phyloP scores from a whole-genome alignment of 2,797 vertebrate species.

The Sebastes nivosus region DNA sequence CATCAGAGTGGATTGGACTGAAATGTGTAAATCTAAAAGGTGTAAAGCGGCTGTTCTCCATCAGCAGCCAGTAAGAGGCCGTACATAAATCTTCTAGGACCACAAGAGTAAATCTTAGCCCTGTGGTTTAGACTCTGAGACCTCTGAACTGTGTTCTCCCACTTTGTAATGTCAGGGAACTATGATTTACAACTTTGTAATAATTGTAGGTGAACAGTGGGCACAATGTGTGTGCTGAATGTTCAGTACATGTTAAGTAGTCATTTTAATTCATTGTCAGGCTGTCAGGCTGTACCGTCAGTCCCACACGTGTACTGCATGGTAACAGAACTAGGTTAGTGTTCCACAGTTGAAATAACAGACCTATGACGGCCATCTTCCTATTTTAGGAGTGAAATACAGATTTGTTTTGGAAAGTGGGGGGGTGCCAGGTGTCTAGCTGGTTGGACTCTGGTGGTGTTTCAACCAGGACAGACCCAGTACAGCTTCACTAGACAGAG shows the following conservation, averaged over 20 bases:
- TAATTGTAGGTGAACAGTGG: neutral
- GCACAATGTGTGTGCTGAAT: neutral
- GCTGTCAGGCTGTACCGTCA: neutral
- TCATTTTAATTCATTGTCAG: neutral
- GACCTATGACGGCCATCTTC: neutral
- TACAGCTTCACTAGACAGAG: neutral
- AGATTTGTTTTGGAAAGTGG: neutral
- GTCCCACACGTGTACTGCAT: neutral
- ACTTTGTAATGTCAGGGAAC: neutral
- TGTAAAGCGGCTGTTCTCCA: neutral
- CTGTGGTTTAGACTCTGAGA: neutral
- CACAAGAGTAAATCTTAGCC: neutral
- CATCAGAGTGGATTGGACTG: neutral
- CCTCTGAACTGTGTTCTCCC: neutral
- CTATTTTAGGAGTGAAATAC: constrained; percentile 15
- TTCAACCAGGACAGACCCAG: neutral
- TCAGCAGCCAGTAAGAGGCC: neutral
- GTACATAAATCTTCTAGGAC: neutral
- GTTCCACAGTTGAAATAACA: constrained; percentile 13
- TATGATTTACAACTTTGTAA: neutral
- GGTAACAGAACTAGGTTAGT: constrained; percentile 29
- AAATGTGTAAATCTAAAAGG: neutral
- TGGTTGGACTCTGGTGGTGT: neutral
- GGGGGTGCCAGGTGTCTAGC: neutral
- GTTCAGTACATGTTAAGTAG: neutral